Conservation (phyloP, 2,113 vertebrate species). For the Podarcis muralis region DNA sequence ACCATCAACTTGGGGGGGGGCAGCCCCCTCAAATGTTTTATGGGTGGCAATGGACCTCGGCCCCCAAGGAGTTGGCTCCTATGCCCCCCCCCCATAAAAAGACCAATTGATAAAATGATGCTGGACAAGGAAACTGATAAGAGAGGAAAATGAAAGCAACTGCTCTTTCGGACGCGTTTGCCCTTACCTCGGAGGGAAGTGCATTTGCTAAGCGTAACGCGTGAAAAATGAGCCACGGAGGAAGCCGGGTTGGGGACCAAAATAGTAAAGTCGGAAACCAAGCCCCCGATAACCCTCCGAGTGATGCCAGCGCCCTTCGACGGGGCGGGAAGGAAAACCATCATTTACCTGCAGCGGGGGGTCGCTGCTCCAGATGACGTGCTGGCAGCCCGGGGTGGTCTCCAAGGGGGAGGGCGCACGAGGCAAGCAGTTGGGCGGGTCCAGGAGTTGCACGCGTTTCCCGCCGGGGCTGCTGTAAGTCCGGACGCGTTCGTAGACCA, state of each 20-base stretch:
- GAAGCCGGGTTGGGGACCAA: background rate
- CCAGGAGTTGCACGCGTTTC: constrained; percentile 62
- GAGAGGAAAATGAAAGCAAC: background rate
- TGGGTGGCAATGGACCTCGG: too few species aligned
- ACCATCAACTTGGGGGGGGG: too few species aligned
- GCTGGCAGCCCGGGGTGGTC: constrained; percentile 62
- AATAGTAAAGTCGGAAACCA: too few species aligned
- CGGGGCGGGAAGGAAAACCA: background rate
- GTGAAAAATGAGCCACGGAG: background rate
- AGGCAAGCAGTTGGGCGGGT: constrained; percentile 58
- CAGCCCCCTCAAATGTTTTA: too few species aligned
- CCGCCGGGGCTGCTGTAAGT: constrained; percentile 77
- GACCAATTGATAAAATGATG: background rate
- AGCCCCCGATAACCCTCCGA: background rate
- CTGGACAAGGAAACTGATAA: too few species aligned
- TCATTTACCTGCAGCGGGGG: constrained; percentile 54
- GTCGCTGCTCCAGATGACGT: constrained; percentile 60
- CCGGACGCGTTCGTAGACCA: constrained; percentile 71
- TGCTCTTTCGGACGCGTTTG: background rate
- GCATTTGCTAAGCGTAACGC: background rate
- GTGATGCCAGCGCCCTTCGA: rapidly evolving
- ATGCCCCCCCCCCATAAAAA: background rate
- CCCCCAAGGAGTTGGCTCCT: too few species aligned
- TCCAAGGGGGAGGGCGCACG: constrained; percentile 66
- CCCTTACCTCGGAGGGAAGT: background rate